These are phyloP conservation scores for Laothoe populi DNA, from an alignment of 2,888 invertebrate species.

Conservation along the genomic window DNA sequence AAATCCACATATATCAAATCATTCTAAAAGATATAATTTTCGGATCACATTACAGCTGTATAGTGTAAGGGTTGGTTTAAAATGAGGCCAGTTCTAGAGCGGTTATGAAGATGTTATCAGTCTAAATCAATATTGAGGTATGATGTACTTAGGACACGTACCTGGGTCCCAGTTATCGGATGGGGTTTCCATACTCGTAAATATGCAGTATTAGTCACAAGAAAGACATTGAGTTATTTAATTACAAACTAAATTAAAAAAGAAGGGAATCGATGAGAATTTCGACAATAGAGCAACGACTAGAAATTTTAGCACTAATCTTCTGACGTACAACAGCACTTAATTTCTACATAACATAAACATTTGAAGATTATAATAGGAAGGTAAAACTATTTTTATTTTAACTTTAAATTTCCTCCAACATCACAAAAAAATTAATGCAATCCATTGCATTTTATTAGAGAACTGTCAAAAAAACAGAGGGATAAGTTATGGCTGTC, in stretches of 20 bases:
- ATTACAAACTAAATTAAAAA: background rate
- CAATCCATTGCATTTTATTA: constrained; percentile 7
- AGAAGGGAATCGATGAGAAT: background rate
- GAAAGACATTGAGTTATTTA: constrained; percentile 5
- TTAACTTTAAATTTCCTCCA: constrained; percentile 5
- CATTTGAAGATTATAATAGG: background rate
- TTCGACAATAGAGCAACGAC: constrained; percentile 4
- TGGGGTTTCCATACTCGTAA: constrained; percentile 62
- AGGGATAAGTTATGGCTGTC: background rate
- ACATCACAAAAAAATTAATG: background rate
- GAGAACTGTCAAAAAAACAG: constrained; percentile 11
- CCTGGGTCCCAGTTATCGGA: constrained; percentile 78
- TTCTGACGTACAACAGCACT: constrained; percentile 3
- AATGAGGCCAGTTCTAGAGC: background rate
- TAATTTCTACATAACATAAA: constrained; percentile 9
- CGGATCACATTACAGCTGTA: background rate
- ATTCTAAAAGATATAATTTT: background rate
- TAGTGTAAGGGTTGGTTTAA: background rate
- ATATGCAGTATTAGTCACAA: constrained; percentile 30
- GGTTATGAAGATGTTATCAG: constrained; percentile 22
- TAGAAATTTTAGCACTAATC: background rate
- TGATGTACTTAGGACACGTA: constrained; percentile 36
- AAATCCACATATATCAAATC: too few relatives aligned
- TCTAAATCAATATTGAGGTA: constrained; percentile 7
- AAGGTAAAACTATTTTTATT: background rate